Evolutionary conservation across 2,113 vertebrate species (phyloP).

Genomic region (Embiotoca jacksoni): DNA sequence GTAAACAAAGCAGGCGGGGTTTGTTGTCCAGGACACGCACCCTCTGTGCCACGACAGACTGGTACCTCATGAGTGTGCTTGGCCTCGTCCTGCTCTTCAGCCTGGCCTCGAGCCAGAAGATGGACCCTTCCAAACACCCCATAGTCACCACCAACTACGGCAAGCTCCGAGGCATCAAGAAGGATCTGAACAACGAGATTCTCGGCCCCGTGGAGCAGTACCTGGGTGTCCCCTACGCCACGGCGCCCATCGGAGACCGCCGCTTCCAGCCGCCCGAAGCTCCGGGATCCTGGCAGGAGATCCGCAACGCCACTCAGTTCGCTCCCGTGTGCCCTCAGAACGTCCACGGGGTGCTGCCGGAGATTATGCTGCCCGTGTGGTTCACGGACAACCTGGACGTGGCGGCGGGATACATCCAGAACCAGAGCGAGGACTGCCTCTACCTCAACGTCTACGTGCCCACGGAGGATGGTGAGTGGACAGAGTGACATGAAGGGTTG

Average conservation of each 20-base stretch:
- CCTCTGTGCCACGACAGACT: conserved; percentile 66
- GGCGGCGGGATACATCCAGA: conserved; percentile 91
- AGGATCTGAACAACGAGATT: conserved; percentile 94
- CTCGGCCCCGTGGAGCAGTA: conserved; percentile 93
- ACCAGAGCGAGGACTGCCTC: conserved; percentile 95
- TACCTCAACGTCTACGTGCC: conserved; percentile 96
- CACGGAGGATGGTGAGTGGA: conserved; percentile 92
- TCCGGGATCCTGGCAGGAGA: conserved; percentile 92
- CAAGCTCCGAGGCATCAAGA: conserved; percentile 89
- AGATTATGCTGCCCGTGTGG: conserved; percentile 95
- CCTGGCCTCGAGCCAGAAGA: conserved; percentile 84
- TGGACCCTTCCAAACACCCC: conserved; percentile 86
- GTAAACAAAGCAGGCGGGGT: conserved; percentile 51
- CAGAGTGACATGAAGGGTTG: conserved; percentile 1
- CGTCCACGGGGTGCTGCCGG: conserved; percentile 91
- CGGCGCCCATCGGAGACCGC: conserved; percentile 90
- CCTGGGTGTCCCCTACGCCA: conserved; percentile 92
- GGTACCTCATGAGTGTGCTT: conserved; percentile 77
- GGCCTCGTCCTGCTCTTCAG: conserved; percentile 81
- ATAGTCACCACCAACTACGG: conserved; percentile 92
- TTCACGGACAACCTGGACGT: conserved; percentile 94
- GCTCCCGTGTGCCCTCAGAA: conserved; percentile 94
- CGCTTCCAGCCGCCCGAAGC: conserved; percentile 93
- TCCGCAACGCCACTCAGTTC: conserved; percentile 92
- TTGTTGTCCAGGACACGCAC: conserved; percentile 45